phyloP scores from a whole-genome alignment of 1,140 invertebrate species.

The Bombus vancouverensis region DNA sequence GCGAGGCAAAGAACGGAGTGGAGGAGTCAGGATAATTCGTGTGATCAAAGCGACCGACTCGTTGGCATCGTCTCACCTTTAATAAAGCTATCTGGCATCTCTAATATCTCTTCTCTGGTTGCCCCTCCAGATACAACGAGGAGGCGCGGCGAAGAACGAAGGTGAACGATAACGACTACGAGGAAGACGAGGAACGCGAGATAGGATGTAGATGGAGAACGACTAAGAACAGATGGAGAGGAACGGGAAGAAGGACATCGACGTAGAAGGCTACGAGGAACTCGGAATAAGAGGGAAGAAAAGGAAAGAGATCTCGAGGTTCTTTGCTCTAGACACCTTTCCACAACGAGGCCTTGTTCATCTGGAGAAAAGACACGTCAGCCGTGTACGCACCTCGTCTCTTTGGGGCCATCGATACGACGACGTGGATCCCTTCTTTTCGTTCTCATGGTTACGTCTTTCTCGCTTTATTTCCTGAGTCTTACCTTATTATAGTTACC shows the following conservation, averaged over 20 bases:
- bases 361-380: conserved; percentile 75
- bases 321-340: conserved; percentile 69
- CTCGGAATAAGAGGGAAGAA: conserved; percentile 9
- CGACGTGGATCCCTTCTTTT: conserved; percentile 43
- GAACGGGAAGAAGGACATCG: neutral
- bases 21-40: conserved; percentile 68
- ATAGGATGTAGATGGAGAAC: neutral
- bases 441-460: conserved; percentile 7
- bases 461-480: conserved; percentile 15
- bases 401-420: conserved; percentile 69
- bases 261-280: conserved; percentile 10
- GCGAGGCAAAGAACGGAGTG: conserved; percentile 14
- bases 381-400: conserved; percentile 69
- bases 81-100: conserved; percentile 78
- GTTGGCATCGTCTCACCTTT: conserved; percentile 72
- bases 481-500: conserved; percentile 48
- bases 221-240: conserved; percentile 1
- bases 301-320: conserved; percentile 43
- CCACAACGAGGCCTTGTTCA: conserved; percentile 77
- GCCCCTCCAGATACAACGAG: conserved; percentile 26
- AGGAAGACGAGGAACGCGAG: neutral
- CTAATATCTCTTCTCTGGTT: conserved; percentile 69
- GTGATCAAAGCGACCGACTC: conserved; percentile 77
- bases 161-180: conserved; percentile 6
- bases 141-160: conserved; percentile 8